Percentiles rank a stretch among this genome's conserved stretches.
phyloP scores from a whole-genome alignment of 2,113 vertebrate species.

The Bubo blakistoni region DNA sequence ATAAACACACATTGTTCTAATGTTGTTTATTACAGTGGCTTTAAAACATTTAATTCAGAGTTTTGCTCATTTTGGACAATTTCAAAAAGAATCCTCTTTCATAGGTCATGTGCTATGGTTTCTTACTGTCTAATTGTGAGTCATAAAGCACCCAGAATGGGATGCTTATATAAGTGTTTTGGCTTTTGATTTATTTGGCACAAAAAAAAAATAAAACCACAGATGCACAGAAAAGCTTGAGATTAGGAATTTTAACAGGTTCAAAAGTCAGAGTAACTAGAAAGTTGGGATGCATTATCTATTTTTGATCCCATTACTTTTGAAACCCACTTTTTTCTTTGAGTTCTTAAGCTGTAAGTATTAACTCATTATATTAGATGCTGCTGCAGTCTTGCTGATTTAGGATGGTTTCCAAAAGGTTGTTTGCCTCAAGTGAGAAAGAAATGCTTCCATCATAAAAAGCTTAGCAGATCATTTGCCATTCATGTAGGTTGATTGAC shows the following conservation, averaged over 20 bases:
- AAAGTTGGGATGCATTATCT: neutral
- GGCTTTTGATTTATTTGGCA: neutral
- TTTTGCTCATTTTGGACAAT: neutral
- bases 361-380: neutral
- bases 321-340: neutral
- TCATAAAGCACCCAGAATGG: neutral
- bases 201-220: neutral
- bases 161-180: neutral
- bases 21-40: neutral
- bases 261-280: neutral
- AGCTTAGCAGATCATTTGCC: neutral
- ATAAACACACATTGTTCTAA: neutral
- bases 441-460: neutral
- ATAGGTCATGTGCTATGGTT: neutral
- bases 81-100: neutral
- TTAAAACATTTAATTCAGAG: neutral
- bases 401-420: neutral
- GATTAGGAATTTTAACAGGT: neutral
- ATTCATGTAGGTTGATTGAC: neutral
- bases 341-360: neutral
- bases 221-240: neutral
- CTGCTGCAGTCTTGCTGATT: neutral
- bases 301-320: neutral
- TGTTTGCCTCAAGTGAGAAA: neutral
- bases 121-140: neutral